A percentile compares a stretch with the other conserved stretches of the same genome.
These are phyloP conservation scores for Xenopus borealis DNA, from an alignment of 2,113 vertebrate genomes.

Conservation along the genomic window DNA sequence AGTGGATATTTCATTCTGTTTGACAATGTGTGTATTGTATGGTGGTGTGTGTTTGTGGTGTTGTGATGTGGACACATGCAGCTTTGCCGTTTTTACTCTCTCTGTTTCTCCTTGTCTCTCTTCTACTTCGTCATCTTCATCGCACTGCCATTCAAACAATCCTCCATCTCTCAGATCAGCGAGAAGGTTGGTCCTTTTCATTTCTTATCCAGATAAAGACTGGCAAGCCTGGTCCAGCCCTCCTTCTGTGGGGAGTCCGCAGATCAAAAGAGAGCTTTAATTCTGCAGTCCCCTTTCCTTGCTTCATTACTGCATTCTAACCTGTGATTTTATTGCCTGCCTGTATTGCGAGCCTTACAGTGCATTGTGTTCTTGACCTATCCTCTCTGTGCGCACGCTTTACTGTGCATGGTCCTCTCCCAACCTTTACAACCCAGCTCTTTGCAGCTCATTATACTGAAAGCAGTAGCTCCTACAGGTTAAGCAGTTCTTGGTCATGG, in stretches of 20 bases:
- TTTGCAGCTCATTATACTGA: background rate
- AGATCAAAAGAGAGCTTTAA: constrained; percentile 61
- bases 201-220: constrained; percentile 79
- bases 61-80: constrained; percentile 77
- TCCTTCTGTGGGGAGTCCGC: constrained; percentile 68
- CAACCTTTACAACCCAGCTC: background rate
- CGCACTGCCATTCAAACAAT: constrained; percentile 90
- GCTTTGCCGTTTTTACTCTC: constrained; percentile 98
- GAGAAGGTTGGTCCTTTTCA: constrained; percentile 99
- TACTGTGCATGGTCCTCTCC: constrained; percentile 27
- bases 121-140: constrained; percentile 89
- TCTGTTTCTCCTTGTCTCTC: constrained; percentile 92
- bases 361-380: constrained; percentile 32
- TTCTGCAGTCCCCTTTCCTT: constrained; percentile 45
- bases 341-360: constrained; percentile 60
- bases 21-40: background rate
- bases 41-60: constrained; percentile 15
- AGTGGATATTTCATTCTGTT: background rate
- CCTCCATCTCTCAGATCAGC: constrained; percentile 98
- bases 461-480: background rate
- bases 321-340: constrained; percentile 35
- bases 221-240: constrained; percentile 72
- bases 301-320: constrained; percentile 4
- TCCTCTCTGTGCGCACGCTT: constrained; percentile 47
- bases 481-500: background rate